Evolutionary conservation across 1,140 invertebrate species (phyloP), one percentile per base, ranked within the genome.

Genomic region (Panagrolaimus sp.): DNA sequence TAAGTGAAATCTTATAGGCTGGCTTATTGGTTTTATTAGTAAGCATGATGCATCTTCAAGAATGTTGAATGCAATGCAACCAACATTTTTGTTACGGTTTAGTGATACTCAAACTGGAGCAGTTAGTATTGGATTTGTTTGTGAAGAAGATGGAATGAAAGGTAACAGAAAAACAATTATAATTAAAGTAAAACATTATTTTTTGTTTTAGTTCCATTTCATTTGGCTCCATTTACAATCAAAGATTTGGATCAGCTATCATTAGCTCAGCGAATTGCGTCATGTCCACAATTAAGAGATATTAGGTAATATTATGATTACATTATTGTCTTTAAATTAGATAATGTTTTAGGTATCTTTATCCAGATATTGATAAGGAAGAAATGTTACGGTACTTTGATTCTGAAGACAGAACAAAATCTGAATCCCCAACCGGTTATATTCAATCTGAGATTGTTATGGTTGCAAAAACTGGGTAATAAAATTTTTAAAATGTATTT

Each of bases 361-460:
- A 82, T 43, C 80, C 80, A n/a, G 65, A 80, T 38, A 78, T 82
- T 24, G 80, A 82, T 64, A 82, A 82, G 58, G 80, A 82, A 45
- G 80, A 82, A 48, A 82, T 82, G 80, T 71, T 82, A 9, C 63
- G 73, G 9, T 76, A 67, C 26, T 82, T 82, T 43, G 80, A 82
- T 1, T 71, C 63, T 2, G 80, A 82, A 70, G 80, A 82, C 28
- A 71, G 81, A 17, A 70, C 75, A 43, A 74, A 76, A 28, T 70
- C 71, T 24, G 80, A 78, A 38, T 76, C 76, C 0, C 79, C 79
- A 0, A 83, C 76, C 12, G 73, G 63, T 15, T 82, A 82, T 46
- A 82, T 82, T 46, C 76, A 77, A 46, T 83, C 80, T 38, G 81
- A 82, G 62, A 83, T 82, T 70, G 82, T 82, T 9, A 82, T 82